These are phyloP conservation scores for Hypolimnas misippus DNA, from an alignment of 2,888 invertebrate genomes.

Conservation along the genomic window DNA sequence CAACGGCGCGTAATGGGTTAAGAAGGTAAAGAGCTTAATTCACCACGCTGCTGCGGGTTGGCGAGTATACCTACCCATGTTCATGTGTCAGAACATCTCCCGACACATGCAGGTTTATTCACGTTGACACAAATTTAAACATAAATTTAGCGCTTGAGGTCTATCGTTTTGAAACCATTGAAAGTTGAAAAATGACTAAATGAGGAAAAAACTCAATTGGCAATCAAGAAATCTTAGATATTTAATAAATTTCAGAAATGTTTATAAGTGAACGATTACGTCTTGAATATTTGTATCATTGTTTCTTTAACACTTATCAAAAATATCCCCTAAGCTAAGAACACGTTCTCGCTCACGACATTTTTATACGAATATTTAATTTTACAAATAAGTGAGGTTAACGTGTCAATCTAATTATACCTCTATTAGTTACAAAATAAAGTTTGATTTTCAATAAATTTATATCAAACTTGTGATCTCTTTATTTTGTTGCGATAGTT, in stretches of 20 bases:
- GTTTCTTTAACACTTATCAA: neutral
- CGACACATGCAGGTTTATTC: too few relatives aligned
- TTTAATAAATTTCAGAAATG: too few relatives aligned
- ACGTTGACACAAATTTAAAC: too few relatives aligned
- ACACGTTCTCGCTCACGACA: conserved; percentile 62
- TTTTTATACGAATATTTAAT: conserved; percentile 64
- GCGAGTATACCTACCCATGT: too few relatives aligned
- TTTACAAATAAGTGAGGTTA: conserved; percentile 37
- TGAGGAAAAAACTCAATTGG: too few relatives aligned
- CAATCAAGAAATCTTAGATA: neutral
- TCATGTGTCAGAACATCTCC: too few relatives aligned
- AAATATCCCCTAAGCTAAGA: conserved; percentile 55
- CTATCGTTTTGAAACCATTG: too few relatives aligned
- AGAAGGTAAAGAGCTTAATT: too few relatives aligned
- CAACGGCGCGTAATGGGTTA: too few relatives aligned
- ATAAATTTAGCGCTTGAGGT: too few relatives aligned
- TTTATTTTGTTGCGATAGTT: conserved; percentile 38
- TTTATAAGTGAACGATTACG: neutral
- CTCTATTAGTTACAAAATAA: neutral
- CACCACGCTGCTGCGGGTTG: too few relatives aligned
- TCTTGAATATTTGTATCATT: neutral
- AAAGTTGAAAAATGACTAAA: too few relatives aligned
- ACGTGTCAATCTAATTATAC: neutral
- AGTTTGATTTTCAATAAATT: conserved; percentile 17
- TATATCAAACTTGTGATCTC: neutral